Evolutionary conservation across 2,888 invertebrate genomes (phyloP).

Genomic region (Idaea aversata): DNA sequence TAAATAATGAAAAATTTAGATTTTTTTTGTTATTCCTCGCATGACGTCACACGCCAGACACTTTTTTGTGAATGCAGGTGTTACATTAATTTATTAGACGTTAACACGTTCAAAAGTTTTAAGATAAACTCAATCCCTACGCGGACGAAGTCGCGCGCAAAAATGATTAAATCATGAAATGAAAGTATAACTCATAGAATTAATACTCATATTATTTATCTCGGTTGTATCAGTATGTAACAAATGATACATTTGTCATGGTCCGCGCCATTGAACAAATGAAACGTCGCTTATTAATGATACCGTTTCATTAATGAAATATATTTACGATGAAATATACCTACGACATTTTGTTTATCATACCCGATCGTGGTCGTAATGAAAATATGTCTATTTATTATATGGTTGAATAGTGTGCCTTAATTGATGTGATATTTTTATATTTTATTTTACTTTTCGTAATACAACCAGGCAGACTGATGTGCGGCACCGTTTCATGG

Average conservation of each 20-base stretch:
- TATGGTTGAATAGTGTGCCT: not conserved
- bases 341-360: not conserved
- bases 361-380: not conserved
- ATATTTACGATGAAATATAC: not conserved
- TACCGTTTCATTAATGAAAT: slow-evolving; percentile 3
- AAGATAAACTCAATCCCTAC: too few species aligned
- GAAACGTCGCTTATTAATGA: slow-evolving; percentile 21
- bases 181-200: slow-evolving; percentile 14
- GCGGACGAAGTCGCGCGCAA: not conserved
- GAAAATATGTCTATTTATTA: not conserved
- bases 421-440: too few species aligned
- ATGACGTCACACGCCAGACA: too few species aligned
- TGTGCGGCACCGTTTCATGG: too few species aligned
- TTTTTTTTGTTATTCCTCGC: too few species aligned
- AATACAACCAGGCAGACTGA: too few species aligned
- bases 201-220: slow-evolving; percentile 24
- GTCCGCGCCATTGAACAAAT: slow-evolving; percentile 14
- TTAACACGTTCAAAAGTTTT: too few species aligned
- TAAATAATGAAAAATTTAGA: too few species aligned
- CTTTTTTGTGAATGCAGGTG: too few species aligned
- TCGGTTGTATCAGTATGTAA: slow-evolving; percentile 17
- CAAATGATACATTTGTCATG: slow-evolving; percentile 23
- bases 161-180: slow-evolving; percentile 21
- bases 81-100: too few species aligned
- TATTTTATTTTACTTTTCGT: too few species aligned